phyloP scores from a whole-genome alignment of 2,888 invertebrate genomes.

The Bugula neritina region DNA sequence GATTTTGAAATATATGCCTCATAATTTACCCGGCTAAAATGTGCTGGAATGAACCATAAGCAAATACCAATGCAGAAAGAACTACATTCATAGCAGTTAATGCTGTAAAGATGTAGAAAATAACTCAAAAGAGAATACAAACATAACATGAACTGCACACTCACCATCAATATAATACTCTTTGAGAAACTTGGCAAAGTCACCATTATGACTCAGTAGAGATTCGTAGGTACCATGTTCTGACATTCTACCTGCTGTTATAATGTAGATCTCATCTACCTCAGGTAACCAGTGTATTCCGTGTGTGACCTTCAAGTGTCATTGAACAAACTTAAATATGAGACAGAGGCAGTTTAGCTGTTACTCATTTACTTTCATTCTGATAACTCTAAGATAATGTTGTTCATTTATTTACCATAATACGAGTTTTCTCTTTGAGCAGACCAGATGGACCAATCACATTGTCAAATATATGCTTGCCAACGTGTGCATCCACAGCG shows the following conservation, averaged over 20 bases:
- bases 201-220: conserved; percentile 69
- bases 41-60: neutral
- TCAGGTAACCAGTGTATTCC: conserved; percentile 85
- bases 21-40: too few relatives aligned
- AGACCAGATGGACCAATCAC: conserved; percentile 72
- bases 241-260: conserved; percentile 78
- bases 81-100: neutral
- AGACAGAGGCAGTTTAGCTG: too few relatives aligned
- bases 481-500: conserved; percentile 94
- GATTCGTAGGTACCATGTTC: conserved; percentile 86
- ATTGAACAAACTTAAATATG: too few relatives aligned
- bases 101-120: too few relatives aligned
- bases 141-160: too few relatives aligned
- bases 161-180: conserved; percentile 55
- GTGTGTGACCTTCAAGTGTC: conserved; percentile 87
- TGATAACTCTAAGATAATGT: too few relatives aligned
- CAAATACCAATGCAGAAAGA: neutral
- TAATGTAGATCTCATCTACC: conserved; percentile 81
- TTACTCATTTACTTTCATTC: too few relatives aligned
- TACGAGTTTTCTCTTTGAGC: conserved; percentile 52
- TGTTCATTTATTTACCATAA: neutral
- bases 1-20: too few relatives aligned
- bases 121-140: too few relatives aligned
- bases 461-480: conserved; percentile 92
- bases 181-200: conserved; percentile 58